phyloP scores from a whole-genome alignment of 2,888 invertebrate genomes.

The Arctia plantaginis region DNA sequence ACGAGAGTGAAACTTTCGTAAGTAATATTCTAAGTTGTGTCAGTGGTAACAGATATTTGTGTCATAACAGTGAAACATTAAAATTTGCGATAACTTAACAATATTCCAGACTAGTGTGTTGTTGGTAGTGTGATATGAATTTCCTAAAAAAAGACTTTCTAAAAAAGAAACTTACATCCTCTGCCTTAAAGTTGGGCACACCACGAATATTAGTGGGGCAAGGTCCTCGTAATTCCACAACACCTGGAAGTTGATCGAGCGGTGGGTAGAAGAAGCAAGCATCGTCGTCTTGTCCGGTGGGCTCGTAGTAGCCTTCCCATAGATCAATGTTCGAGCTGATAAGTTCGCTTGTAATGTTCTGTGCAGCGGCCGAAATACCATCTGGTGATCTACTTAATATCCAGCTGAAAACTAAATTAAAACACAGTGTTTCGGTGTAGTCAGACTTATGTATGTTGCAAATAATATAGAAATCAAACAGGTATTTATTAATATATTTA shows the following conservation, averaged over 20 bases:
- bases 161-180: conserved; percentile 58
- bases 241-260: conserved; percentile 55
- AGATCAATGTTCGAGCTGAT: conserved; percentile 64
- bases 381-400: conserved; percentile 65
- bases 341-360: conserved; percentile 52
- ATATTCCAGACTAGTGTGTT: too few relatives aligned
- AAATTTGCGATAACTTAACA: too few relatives aligned
- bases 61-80: too few relatives aligned
- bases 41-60: too few relatives aligned
- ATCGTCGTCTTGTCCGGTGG: conserved; percentile 62
- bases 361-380: conserved; percentile 60
- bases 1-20: too few relatives aligned
- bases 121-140: too few relatives aligned
- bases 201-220: conserved; percentile 64
- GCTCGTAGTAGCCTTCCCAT: conserved; percentile 66
- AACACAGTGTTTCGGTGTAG: background rate
- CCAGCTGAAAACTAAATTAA: conserved; percentile 75
- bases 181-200: conserved; percentile 62
- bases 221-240: conserved; percentile 66
- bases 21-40: too few relatives aligned
- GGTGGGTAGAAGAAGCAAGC: conserved; percentile 77
- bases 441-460: background rate
- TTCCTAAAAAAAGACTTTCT: background rate
- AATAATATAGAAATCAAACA: background rate
- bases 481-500: background rate